Evolutionary conservation across 2,113 vertebrate species (phyloP).

Genomic region (Lethenteron camtschaticum): DNA sequence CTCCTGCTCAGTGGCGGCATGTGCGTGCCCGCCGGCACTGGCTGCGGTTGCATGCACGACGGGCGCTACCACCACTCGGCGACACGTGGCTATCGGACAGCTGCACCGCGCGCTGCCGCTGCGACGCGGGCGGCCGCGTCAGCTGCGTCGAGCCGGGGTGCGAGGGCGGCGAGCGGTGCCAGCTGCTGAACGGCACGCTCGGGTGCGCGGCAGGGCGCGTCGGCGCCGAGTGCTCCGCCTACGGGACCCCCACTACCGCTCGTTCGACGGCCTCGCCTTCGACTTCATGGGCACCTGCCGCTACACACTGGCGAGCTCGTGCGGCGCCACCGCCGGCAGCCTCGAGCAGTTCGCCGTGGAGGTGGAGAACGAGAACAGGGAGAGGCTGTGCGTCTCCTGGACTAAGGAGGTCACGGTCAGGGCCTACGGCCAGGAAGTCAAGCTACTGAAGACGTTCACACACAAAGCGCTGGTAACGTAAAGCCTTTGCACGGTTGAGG

Average conservation of each 20-base stretch:
- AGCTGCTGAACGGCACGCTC: too few species aligned
- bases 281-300: conserved; percentile 21
- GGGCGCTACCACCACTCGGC: not conserved
- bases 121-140: too few species aligned
- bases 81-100: too few species aligned
- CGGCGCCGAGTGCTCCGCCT: conserved; percentile 14
- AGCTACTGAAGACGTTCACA: too few species aligned
- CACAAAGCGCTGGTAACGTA: too few species aligned
- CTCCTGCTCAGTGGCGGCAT: conserved; percentile 33
- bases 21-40: conserved; percentile 27
- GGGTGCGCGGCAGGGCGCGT: too few species aligned
- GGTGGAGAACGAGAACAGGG: conserved; percentile 15
- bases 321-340: conserved; percentile 15
- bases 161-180: too few species aligned
- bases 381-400: conserved; percentile 16
- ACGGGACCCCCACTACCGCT: conserved; percentile 22
- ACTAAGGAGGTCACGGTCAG: conserved; percentile 17
- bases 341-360: conserved; percentile 16
- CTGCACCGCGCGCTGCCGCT: too few species aligned
- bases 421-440: conserved; percentile 15
- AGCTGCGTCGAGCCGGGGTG: too few species aligned
- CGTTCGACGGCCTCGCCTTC: conserved; percentile 17
- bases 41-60: conserved; percentile 30
- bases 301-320: conserved; percentile 19
- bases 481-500: too few species aligned